A percentile compares a stretch with the other conserved stretches of the same genome.
phyloP scores from a whole-genome alignment of 2,113 vertebrate species.

The Nestor notabilis region DNA sequence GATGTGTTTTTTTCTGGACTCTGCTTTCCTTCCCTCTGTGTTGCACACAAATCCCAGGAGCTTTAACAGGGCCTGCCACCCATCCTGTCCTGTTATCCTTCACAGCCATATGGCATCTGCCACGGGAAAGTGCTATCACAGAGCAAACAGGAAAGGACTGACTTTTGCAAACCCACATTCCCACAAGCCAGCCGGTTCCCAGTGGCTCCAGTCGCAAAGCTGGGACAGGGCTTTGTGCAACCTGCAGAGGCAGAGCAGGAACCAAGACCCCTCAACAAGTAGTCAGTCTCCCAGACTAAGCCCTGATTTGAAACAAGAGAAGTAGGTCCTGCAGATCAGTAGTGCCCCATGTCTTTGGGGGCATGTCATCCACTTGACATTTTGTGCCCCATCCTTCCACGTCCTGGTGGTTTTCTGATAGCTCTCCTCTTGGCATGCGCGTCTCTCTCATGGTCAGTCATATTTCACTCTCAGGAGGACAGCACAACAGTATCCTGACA shows the following conservation, averaged over 20 bases:
- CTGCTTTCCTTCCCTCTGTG: neutral
- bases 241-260: neutral
- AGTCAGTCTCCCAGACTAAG: neutral
- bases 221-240: neutral
- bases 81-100: neutral
- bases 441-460: constrained; percentile 72
- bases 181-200: neutral
- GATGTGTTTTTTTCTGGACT: neutral
- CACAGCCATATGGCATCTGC: neutral
- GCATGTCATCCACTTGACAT: neutral
- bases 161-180: fast-evolving
- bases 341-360: fast-evolving
- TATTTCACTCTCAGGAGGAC: constrained; percentile 61
- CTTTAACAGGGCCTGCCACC: neutral
- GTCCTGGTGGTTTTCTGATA: constrained; percentile 11
- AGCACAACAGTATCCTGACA: neutral
- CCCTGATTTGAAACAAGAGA: neutral
- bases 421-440: constrained; percentile 6
- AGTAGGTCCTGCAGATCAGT: neutral
- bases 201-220: neutral
- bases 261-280: neutral
- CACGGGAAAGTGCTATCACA: neutral
- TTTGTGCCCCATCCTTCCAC: constrained; percentile 52
- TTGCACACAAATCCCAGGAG: neutral
- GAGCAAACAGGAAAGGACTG: neutral